Conservation (phyloP, 2,797 vertebrate species). For the Columba guinea region DNA sequence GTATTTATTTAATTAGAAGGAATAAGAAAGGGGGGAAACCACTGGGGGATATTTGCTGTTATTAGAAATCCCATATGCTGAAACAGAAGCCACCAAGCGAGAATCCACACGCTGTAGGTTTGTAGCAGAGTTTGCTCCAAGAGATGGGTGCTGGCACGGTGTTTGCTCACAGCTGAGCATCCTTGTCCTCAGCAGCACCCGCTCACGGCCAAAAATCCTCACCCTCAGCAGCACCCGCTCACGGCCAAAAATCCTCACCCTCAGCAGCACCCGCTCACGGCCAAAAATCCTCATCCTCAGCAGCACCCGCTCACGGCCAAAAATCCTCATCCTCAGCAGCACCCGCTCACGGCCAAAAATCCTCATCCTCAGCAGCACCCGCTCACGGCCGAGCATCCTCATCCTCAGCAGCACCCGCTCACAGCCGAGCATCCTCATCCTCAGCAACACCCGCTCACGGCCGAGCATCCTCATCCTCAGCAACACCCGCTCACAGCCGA, state of each 20-base stretch:
- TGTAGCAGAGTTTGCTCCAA: not conserved
- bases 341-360: no score
- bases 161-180: rapidly evolving
- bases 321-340: no score
- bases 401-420: no score
- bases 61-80: conserved; percentile 19
- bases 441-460: no score
- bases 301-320: no score
- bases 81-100: not conserved
- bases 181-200: not conserved
- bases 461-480: no score
- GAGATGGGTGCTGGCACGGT: not conserved
- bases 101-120: rapidly evolving
- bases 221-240: not conserved
- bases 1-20: conserved; percentile 55
- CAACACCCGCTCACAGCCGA: no score
- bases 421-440: no score
- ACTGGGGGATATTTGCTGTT: not conserved
- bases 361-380: no score
- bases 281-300: no score
- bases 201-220: not conserved
- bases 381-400: no score
- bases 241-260: not conserved
- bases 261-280: rapidly evolving
- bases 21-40: not conserved